phyloP scores from a whole-genome alignment of 2,888 invertebrate species.

The Drosophila niveifrons region DNA sequence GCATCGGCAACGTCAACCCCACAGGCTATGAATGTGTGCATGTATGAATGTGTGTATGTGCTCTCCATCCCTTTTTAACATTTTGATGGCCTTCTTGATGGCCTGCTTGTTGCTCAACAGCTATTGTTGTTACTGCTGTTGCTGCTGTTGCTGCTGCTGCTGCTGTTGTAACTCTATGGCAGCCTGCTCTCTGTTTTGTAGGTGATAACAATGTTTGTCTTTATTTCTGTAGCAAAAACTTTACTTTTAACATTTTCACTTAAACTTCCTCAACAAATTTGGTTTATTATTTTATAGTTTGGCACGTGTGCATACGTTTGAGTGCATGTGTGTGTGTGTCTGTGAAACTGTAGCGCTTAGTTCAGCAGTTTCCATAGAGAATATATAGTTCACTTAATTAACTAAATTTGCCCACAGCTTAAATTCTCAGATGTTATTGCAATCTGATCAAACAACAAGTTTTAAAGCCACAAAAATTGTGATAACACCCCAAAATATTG shows the following conservation, averaged over 20 bases:
- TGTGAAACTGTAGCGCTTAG: conserved; percentile 25
- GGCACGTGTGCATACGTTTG: conserved; percentile 59
- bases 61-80: conserved; percentile 1
- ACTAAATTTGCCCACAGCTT: conserved; percentile 20
- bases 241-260: conserved; percentile 81
- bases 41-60: no score
- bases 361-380: conserved; percentile 52
- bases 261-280: conserved; percentile 79
- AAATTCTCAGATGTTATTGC: conserved; percentile 5
- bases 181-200: conserved; percentile 72
- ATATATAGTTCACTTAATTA: conserved; percentile 27
- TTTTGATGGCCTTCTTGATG: conserved; percentile 31
- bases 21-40: conserved; percentile 5
- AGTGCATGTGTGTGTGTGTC: conserved; percentile 30
- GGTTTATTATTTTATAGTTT: conserved; percentile 80
- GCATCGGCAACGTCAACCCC: conserved; percentile 15
- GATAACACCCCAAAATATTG: background rate
- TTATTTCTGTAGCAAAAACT: conserved; percentile 75
- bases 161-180: conserved; percentile 28
- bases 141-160: conserved; percentile 13
- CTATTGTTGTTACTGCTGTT: conserved; percentile 16
- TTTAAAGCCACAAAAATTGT: background rate
- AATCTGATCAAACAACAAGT: background rate
- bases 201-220: conserved; percentile 83
- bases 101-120: conserved; percentile 31